These are phyloP conservation scores for Centruroides sculpturatus DNA, from an alignment of 1,140 invertebrate species.

Conservation along the genomic window DNA sequence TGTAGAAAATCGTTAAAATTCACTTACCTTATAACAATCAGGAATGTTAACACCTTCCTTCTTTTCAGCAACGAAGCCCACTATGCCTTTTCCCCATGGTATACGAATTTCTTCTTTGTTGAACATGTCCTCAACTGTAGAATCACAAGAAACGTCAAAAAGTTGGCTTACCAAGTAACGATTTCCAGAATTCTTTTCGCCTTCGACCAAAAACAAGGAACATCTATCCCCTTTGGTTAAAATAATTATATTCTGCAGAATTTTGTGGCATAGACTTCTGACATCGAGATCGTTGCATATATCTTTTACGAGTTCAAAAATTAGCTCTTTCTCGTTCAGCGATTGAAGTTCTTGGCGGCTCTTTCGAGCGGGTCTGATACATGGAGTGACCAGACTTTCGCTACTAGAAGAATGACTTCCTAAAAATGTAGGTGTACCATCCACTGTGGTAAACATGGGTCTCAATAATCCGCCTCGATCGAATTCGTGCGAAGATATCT, in stretches of 20 bases:
- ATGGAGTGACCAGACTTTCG: conserved; percentile 24
- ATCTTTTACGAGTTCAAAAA: conserved; percentile 91
- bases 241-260: conserved; percentile 86
- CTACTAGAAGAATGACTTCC: conserved; percentile 18
- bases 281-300: conserved; percentile 93
- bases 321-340: conserved; percentile 82
- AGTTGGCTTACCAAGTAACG: conserved; percentile 72
- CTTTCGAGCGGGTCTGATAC: conserved; percentile 41
- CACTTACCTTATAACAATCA: conserved; percentile 79
- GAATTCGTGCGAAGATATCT: conserved; percentile 91
- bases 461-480: conserved; percentile 77
- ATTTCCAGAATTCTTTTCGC: conserved; percentile 24
- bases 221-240: conserved; percentile 80
- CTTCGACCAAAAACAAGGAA: conserved; percentile 83
- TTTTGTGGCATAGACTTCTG: conserved; percentile 86
- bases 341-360: conserved; percentile 68
- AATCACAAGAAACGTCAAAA: conserved; percentile 86
- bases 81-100: conserved; percentile 65
- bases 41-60: conserved; percentile 87
- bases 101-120: conserved; percentile 82
- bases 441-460: conserved; percentile 76
- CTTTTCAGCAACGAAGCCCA: conserved; percentile 82
- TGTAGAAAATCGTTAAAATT: no score
- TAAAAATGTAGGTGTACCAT: conserved; percentile 81
- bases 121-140: conserved; percentile 77